These are phyloP conservation scores for Philypnodon macrostomus DNA, from an alignment of 2,797 vertebrate species.

Conservation along the genomic window DNA sequence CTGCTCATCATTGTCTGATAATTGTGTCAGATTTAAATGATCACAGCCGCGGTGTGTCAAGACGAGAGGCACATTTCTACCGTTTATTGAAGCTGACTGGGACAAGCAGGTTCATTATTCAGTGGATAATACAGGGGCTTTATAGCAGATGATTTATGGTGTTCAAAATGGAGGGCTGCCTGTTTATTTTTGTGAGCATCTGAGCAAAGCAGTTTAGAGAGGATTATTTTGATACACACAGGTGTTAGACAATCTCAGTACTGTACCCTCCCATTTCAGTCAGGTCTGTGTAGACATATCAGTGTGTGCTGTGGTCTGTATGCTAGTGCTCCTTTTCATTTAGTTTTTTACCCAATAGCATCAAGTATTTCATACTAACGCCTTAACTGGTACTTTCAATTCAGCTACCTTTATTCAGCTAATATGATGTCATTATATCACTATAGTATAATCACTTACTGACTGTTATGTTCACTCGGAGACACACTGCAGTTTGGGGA, in stretches of 20 bases:
- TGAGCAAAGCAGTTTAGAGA: slow-evolving; percentile 40
- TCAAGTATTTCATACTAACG: slow-evolving; percentile 59
- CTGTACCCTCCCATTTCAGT: slow-evolving; percentile 61
- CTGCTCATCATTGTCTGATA: slow-evolving; percentile 50
- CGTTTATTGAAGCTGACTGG: slow-evolving; percentile 15
- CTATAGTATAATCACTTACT: slow-evolving; percentile 36
- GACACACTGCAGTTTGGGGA: slow-evolving; percentile 26
- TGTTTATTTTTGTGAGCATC: slow-evolving; percentile 30
- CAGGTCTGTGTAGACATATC: slow-evolving; percentile 73
- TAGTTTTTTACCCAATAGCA: slow-evolving; percentile 49
- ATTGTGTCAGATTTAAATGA: slow-evolving; percentile 46
- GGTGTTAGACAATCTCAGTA: slow-evolving; percentile 70
- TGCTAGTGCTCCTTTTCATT: slow-evolving; percentile 33
- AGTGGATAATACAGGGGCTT: slow-evolving; percentile 38
- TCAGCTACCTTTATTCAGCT: slow-evolving; percentile 49
- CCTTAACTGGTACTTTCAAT: slow-evolving; percentile 65
- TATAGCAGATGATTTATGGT: slow-evolving; percentile 38
- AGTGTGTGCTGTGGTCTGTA: slow-evolving; percentile 23
- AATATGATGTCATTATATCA: slow-evolving; percentile 61
- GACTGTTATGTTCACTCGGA: slow-evolving; percentile 43
- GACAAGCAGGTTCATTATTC: slow-evolving; percentile 27
- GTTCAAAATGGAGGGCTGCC: slow-evolving; percentile 25
- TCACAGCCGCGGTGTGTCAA: slow-evolving; percentile 26
- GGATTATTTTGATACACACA: slow-evolving; percentile 47
- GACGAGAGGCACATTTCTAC: slow-evolving; percentile 28